Conservation (phyloP, 2,797 vertebrate genomes). For the Rhodeus uyekii region DNA sequence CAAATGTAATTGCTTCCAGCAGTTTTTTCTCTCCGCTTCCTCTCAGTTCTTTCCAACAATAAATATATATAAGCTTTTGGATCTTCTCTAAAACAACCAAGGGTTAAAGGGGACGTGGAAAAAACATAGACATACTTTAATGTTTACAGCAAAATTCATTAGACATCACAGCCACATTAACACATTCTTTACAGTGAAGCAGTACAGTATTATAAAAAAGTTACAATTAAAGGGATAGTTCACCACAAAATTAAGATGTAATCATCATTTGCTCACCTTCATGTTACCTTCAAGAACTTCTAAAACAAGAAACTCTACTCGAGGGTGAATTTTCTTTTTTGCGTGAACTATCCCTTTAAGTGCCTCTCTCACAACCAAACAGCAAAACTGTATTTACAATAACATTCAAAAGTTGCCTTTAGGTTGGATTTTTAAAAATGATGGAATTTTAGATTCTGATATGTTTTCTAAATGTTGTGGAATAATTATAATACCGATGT, state of each 20-base stretch:
- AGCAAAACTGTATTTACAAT: background rate
- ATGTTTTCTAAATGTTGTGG: background rate
- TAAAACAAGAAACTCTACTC: no score
- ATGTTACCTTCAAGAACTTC: no score
- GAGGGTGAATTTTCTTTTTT: no score
- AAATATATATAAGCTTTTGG: background rate
- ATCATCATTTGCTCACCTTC: no score
- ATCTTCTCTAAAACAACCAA: background rate
- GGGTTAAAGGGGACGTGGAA: background rate
- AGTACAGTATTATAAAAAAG: background rate
- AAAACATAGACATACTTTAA: no score
- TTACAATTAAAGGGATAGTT: background rate
- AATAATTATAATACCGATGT: background rate
- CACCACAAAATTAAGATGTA: no score
- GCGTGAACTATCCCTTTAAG: no score
- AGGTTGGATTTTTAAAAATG: background rate
- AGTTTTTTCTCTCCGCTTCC: slow-evolving; percentile 24
- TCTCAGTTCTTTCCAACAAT: slow-evolving; percentile 20
- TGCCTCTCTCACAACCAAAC: background rate
- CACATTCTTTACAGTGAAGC: background rate
- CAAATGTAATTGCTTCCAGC: slow-evolving; percentile 63
- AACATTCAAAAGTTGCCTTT: background rate
- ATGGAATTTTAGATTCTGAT: background rate
- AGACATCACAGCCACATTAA: background rate
- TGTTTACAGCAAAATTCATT: background rate